Percentiles rank a stretch among this genome's conserved stretches.
Conservation (phyloP, 2,113 vertebrate genomes). For the Sisor rabdophorus region DNA sequence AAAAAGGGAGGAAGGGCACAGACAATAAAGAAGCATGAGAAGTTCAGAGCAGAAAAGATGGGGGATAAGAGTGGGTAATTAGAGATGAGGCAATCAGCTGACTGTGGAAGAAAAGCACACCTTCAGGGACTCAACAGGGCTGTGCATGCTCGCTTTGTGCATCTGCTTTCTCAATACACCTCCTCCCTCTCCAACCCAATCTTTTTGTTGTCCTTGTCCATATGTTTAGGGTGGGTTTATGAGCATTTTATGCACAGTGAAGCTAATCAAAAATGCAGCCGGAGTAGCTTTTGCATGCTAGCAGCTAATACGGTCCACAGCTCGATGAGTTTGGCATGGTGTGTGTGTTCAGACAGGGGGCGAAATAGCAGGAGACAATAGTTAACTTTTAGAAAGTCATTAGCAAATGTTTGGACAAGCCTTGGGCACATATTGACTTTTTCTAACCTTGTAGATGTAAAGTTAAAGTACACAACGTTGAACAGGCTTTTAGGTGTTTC, state of each 20-base stretch:
- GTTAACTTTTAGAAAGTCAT: conserved; percentile 35
- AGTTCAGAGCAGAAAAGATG: conserved; percentile 33
- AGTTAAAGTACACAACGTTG: conserved; percentile 39
- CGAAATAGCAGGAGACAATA: conserved; percentile 18
- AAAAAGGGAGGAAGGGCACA: conserved; percentile 9
- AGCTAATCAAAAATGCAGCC: conserved; percentile 6
- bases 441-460: conserved; percentile 51
- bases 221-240: conserved; percentile 69
- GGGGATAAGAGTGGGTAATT: conserved; percentile 48
- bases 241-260: conserved; percentile 66
- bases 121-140: conserved; percentile 61
- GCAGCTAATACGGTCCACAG: not conserved
- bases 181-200: conserved; percentile 61
- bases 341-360: not conserved
- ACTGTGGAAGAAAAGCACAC: conserved; percentile 50
- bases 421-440: conserved; percentile 54
- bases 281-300: conserved; percentile 3
- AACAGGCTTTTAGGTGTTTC: conserved; percentile 32
- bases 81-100: conserved; percentile 54
- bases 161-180: conserved; percentile 10
- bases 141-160: conserved; percentile 68
- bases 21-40: conserved; percentile 41
- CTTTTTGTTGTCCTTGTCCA: conserved; percentile 60
- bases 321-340: not conserved
- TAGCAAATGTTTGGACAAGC: conserved; percentile 44